Conservation (phyloP, 37 sponge, comb jelly and placozoan genomes). For the Trichoplax adhaerens region DNA sequence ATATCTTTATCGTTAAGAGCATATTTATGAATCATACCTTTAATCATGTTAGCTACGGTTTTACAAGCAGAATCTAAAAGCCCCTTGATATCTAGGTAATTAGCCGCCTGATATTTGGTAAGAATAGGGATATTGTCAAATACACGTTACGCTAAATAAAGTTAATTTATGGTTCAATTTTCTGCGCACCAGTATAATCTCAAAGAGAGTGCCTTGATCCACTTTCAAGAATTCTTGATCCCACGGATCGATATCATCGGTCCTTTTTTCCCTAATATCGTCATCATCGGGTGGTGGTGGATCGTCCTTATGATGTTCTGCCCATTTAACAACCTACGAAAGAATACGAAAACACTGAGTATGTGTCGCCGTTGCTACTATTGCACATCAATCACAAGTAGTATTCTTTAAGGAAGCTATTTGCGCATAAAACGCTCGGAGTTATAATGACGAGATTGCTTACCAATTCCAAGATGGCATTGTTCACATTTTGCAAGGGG, state of each 20-base stretch:
- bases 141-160: background rate
- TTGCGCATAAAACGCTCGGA: background rate
- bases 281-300: slow-evolving; percentile 89
- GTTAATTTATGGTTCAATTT: background rate
- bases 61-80: slow-evolving; percentile 95
- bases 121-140: background rate
- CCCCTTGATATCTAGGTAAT: slow-evolving; percentile 99
- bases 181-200: slow-evolving; percentile 47
- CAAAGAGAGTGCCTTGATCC: slow-evolving; percentile 98
- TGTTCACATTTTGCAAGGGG: slow-evolving; percentile 91
- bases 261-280: slow-evolving; percentile 94
- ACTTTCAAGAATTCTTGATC: slow-evolving; percentile 97
- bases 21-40: slow-evolving; percentile 25
- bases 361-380: too few species aligned
- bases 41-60: slow-evolving; percentile 99
- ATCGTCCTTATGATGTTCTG: slow-evolving; percentile 72
- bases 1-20: too few species aligned
- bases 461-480: slow-evolving; percentile 85
- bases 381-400: background rate
- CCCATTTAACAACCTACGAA: slow-evolving; percentile 56
- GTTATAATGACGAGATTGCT: background rate
- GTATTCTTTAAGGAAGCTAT: background rate
- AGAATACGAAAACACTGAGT: background rate
- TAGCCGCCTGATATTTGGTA: slow-evolving; percentile 40
- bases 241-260: slow-evolving; percentile 98